A percentile compares a stretch with the other conserved stretches of the same genome.
These are phyloP conservation scores for Tiaroga cobitis DNA, from an alignment of 2,797 vertebrate species.

Conservation along the genomic window DNA sequence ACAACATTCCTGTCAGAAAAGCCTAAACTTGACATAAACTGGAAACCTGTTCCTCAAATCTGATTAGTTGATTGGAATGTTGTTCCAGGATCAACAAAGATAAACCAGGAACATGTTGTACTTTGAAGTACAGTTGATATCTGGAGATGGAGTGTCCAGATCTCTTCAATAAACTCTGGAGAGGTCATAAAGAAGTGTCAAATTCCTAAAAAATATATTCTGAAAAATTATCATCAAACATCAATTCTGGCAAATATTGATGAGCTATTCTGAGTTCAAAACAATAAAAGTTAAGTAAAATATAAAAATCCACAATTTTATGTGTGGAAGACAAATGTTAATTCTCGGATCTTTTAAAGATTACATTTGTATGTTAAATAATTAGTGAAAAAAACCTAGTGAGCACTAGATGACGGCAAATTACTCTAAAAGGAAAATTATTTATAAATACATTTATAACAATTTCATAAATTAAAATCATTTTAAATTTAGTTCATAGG, in stretches of 20 bases:
- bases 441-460: not conserved
- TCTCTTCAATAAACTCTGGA: not conserved
- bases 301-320: too few relatives aligned
- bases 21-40: too few relatives aligned
- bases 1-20: too few relatives aligned
- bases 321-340: not conserved
- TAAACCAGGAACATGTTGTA: too few relatives aligned
- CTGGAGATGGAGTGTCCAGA: slow-evolving; percentile 9
- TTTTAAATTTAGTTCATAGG: not conserved
- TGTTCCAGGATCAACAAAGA: too few relatives aligned
- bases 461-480: not conserved
- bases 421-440: not conserved
- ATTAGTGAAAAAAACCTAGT: not conserved
- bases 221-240: not conserved
- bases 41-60: too few relatives aligned
- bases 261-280: not conserved
- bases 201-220: not conserved
- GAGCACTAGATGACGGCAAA: not conserved
- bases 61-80: too few relatives aligned
- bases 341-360: not conserved
- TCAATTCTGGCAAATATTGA: not conserved
- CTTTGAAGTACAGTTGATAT: not conserved
- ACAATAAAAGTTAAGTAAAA: not conserved
- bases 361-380: not conserved
- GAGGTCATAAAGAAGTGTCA: slow-evolving; percentile 26